Percentiles rank a stretch among this genome's conserved stretches.
Conservation (phyloP, 1,140 invertebrate genomes). For the Heliconius himera region DNA sequence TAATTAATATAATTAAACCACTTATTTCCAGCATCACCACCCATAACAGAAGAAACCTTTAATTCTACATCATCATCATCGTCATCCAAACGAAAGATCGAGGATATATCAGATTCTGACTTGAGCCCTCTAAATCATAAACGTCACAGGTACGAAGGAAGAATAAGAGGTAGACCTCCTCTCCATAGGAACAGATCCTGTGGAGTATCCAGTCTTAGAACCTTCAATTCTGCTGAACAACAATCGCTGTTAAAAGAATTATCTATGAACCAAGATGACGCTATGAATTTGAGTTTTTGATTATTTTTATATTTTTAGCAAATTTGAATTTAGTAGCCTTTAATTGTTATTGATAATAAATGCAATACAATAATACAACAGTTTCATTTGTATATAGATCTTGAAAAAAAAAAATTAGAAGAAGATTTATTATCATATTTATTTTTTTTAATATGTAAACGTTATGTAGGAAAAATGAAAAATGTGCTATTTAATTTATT, state of each 20-base stretch:
- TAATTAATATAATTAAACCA: neutral
- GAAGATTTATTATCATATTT: no score
- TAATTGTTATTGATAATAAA: no score
- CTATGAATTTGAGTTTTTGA: constrained; percentile 60
- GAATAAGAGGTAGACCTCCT: constrained; percentile 71
- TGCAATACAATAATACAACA: no score
- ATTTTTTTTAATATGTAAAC: no score
- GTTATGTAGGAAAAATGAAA: no score
- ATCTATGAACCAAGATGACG: constrained; percentile 46
- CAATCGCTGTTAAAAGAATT: constrained; percentile 48
- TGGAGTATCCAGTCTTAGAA: constrained; percentile 53
- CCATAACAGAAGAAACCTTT: neutral
- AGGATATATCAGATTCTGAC: constrained; percentile 61
- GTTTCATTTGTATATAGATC: no score
- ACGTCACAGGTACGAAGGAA: constrained; percentile 68
- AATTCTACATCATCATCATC: constrained; percentile 58
- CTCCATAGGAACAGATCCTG: constrained; percentile 54
- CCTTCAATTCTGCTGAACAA: constrained; percentile 54
- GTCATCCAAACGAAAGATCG: constrained; percentile 69
- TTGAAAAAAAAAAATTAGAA: no score
- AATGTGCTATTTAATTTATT: neutral
- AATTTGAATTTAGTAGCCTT: neutral
- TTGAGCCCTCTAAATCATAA: constrained; percentile 74
- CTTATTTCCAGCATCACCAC: constrained; percentile 53
- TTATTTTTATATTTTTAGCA: neutral